phyloP scores from a whole-genome alignment of 2,113 vertebrate genomes.

The Dromiciops gliroides region DNA sequence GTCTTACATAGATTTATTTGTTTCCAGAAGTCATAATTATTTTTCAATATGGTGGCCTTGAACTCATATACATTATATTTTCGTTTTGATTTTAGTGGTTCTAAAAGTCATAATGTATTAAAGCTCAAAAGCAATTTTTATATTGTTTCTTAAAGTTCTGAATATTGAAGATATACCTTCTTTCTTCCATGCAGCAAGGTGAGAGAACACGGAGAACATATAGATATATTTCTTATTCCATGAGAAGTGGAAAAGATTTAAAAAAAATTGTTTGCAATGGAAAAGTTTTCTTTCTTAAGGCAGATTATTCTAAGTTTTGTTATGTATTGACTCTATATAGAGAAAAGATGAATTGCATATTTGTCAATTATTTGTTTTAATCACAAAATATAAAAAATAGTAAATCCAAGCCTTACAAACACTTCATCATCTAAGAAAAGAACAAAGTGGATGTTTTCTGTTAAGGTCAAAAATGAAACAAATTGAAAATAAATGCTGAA shows the following conservation, averaged over 20 bases:
- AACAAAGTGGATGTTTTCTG: background rate
- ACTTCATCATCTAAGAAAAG: background rate
- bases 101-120: background rate
- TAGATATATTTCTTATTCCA: background rate
- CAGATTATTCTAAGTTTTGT: background rate
- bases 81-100: background rate
- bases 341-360: background rate
- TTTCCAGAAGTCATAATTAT: background rate
- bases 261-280: background rate
- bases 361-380: background rate
- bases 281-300: background rate
- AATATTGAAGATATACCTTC: background rate
- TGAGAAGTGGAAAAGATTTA: background rate
- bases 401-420: background rate
- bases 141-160: background rate
- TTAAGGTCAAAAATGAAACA: background rate
- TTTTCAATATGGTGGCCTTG: background rate
- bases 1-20: background rate
- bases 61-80: background rate
- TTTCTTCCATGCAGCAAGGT: background rate
- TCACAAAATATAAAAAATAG: background rate
- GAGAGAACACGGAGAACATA: background rate
- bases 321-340: background rate
- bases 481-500: background rate
- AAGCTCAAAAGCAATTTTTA: background rate